Evolutionary conservation across 2,888 invertebrate species (phyloP).

Genomic region (Melanophora roralis): DNA sequence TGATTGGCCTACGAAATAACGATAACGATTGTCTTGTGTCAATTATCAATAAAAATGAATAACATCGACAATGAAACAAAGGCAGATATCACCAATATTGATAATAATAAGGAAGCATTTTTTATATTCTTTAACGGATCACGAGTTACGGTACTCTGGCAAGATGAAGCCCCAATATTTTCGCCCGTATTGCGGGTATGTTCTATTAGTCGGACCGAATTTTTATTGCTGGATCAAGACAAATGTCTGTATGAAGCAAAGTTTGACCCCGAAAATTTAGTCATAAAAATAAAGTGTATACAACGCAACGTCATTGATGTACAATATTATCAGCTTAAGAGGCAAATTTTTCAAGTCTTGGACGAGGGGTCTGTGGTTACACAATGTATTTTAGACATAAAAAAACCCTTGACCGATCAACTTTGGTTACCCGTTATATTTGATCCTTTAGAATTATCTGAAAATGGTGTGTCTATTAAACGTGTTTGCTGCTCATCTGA

Average conservation of each 20-base stretch:
- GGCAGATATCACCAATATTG: background rate
- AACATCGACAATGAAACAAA: slow-evolving; percentile 17
- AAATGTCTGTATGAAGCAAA: slow-evolving; percentile 45
- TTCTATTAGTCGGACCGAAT: slow-evolving; percentile 23
- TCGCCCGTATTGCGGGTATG: slow-evolving; percentile 43
- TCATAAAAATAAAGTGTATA: slow-evolving; percentile 65
- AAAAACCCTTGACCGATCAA: slow-evolving; percentile 45
- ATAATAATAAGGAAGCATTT: slow-evolving; percentile 25
- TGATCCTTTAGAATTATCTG: slow-evolving; percentile 73
- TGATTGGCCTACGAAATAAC: background rate
- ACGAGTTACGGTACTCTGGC: slow-evolving; percentile 39
- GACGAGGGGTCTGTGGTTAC: slow-evolving; percentile 62
- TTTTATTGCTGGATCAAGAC: slow-evolving; percentile 27
- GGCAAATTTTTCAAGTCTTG: slow-evolving; percentile 68
- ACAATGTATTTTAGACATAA: slow-evolving; percentile 37
- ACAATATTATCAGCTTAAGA: slow-evolving; percentile 67
- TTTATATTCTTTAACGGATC: slow-evolving; percentile 46
- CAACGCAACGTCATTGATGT: slow-evolving; percentile 68
- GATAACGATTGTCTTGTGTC: slow-evolving; percentile 43
- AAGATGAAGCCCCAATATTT: background rate
- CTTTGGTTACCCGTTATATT: slow-evolving; percentile 72
- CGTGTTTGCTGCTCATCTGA: slow-evolving; percentile 73
- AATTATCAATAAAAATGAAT: slow-evolving; percentile 28
- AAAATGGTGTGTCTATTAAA: slow-evolving; percentile 70
- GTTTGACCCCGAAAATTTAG: slow-evolving; percentile 43